A percentile compares a stretch with the other conserved stretches of the same genome.
Evolutionary conservation across 2,888 invertebrate species (phyloP).

Genomic region (Drosophila robusta): DNA sequence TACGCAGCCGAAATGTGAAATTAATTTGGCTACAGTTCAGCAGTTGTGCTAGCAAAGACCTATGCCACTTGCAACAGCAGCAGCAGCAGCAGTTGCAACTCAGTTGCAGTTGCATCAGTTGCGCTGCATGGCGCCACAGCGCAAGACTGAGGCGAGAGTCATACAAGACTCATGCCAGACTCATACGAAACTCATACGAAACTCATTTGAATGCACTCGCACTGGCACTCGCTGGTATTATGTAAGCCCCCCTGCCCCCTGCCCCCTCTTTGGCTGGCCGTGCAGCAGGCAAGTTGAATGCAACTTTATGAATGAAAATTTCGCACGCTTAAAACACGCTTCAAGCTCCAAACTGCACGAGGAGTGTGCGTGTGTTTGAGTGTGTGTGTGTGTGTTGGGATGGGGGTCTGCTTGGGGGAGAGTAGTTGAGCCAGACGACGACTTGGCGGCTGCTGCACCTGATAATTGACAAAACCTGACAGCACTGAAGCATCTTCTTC

Average conservation of each 20-base stretch:
- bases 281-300: slow-evolving; percentile 34
- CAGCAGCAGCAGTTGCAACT: slow-evolving; percentile 17
- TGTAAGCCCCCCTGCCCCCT: slow-evolving; percentile 20
- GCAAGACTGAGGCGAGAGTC: no score
- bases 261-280: neutral
- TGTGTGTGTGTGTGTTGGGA: neutral
- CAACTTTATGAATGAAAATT: slow-evolving; percentile 74
- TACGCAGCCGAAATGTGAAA: slow-evolving; percentile 66
- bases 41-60: no score
- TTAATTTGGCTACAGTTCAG: slow-evolving; percentile 73
- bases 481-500: slow-evolving; percentile 42
- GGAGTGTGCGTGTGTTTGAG: neutral
- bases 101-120: slow-evolving; percentile 47
- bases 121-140: slow-evolving; percentile 57
- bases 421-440: slow-evolving; percentile 1
- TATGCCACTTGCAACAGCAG: slow-evolving; percentile 15
- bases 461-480: slow-evolving; percentile 80
- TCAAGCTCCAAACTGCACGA: slow-evolving; percentile 38
- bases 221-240: slow-evolving; percentile 25
- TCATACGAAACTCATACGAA: slow-evolving; percentile 58
- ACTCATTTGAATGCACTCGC: slow-evolving; percentile 62
- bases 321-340: slow-evolving; percentile 64
- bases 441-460: slow-evolving; percentile 51
- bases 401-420: neutral
- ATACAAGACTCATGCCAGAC: slow-evolving; percentile 5